phyloP scores from a whole-genome alignment of 1,140 invertebrate genomes.

The Drosophila prosaltans region DNA sequence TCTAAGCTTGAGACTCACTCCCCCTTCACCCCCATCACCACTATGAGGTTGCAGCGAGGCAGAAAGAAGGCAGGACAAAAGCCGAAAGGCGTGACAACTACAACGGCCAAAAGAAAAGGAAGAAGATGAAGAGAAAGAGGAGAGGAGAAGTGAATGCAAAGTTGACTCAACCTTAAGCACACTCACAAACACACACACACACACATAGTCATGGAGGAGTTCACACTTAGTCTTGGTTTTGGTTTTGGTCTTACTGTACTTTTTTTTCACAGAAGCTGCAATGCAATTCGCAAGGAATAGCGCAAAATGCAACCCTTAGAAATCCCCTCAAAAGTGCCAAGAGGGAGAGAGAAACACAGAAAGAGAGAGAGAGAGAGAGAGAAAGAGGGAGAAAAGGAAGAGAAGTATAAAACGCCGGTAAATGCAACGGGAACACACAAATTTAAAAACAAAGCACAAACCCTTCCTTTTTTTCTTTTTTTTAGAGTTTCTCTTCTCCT shows the following conservation, averaged over 20 bases:
- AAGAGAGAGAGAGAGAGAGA: background rate
- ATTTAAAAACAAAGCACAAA: slow-evolving; percentile 28
- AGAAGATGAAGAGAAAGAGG: background rate
- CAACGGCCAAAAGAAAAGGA: slow-evolving; percentile 19
- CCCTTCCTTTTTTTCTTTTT: background rate
- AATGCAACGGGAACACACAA: slow-evolving; percentile 42
- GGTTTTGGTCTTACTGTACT: slow-evolving; percentile 22
- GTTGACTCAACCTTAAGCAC: slow-evolving; percentile 21
- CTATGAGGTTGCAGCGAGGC: background rate
- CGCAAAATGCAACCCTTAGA: slow-evolving; percentile 15
- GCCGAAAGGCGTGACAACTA: slow-evolving; percentile 60
- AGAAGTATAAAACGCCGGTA: slow-evolving; percentile 39
- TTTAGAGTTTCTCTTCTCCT: no score
- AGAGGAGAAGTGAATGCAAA: slow-evolving; percentile 5
- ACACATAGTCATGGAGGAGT: background rate
- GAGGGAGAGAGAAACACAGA: background rate
- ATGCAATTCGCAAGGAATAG: slow-evolving; percentile 8
- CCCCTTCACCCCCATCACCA: no score
- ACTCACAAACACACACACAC: background rate
- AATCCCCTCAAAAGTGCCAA: background rate
- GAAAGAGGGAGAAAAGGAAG: slow-evolving; percentile 17
- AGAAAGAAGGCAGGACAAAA: slow-evolving; percentile 25
- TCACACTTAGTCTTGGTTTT: slow-evolving; percentile 4
- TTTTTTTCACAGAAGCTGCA: slow-evolving; percentile 19
- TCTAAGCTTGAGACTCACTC: background rate